A percentile compares a stretch with the other conserved stretches of the same genome.
phyloP scores from a whole-genome alignment of 2,888 invertebrate genomes.

The Melanostoma scalare region DNA sequence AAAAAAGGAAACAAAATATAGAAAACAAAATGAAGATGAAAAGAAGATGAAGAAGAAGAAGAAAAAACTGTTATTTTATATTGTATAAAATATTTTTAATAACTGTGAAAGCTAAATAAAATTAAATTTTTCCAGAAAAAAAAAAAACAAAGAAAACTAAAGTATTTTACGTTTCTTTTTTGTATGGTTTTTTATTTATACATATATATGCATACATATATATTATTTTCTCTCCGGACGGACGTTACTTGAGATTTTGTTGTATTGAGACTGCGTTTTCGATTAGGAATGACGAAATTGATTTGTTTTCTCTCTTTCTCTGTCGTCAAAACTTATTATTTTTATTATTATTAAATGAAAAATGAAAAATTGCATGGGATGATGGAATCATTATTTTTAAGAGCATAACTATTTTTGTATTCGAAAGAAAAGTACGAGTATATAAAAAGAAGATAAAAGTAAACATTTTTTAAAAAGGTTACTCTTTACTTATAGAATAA shows the following conservation, averaged over 20 bases:
- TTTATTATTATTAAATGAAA: constrained; percentile 19
- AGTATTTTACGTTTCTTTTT: constrained; percentile 72
- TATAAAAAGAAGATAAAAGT: constrained; percentile 19
- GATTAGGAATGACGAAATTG: constrained; percentile 37
- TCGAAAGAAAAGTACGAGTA: constrained; percentile 41
- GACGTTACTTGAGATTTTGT: constrained; percentile 60
- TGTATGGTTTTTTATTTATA: constrained; percentile 69
- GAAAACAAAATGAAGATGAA: constrained; percentile 60
- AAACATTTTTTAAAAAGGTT: constrained; percentile 28
- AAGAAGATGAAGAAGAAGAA: constrained; percentile 31
- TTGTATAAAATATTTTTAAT: constrained; percentile 82
- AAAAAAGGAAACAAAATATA: constrained; percentile 76
- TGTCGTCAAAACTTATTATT: constrained; percentile 29
- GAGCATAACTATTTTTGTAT: constrained; percentile 70
- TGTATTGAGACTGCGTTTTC: constrained; percentile 50
- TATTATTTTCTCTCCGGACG: constrained; percentile 43
- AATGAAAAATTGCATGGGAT: constrained; percentile 77
- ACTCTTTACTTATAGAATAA: constrained; percentile 43
- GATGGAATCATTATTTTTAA: constrained; percentile 80
- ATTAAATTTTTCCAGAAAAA: constrained; percentile 76
- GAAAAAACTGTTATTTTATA: constrained; percentile 81
- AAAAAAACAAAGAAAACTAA: constrained; percentile 65
- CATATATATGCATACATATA: constrained; percentile 14
- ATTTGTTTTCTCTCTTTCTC: constrained; percentile 55
- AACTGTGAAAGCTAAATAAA: constrained; percentile 82